phyloP scores from a whole-genome alignment of 2,113 vertebrate species.

The Aleadryas rufinucha region DNA sequence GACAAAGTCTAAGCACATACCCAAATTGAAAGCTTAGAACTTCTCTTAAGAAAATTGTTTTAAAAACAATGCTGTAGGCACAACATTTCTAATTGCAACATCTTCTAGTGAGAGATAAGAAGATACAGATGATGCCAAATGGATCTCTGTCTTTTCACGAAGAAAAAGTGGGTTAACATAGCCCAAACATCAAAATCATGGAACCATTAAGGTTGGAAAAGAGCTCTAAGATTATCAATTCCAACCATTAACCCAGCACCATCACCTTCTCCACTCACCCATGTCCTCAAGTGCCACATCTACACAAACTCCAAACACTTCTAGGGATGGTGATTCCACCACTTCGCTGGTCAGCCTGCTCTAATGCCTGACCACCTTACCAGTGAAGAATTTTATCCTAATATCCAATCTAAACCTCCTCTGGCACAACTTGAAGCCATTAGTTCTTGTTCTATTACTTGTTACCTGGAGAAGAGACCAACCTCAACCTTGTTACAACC shows the following conservation, averaged over 20 bases:
- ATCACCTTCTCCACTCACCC: neutral
- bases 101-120: neutral
- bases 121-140: neutral
- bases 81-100: neutral
- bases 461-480: neutral
- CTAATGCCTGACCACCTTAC: neutral
- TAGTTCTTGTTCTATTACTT: neutral
- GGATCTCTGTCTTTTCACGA: neutral
- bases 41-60: neutral
- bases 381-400: neutral
- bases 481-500: neutral
- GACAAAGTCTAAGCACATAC: neutral
- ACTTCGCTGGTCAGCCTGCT: neutral
- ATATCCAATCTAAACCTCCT: neutral
- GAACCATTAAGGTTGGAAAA: accelerated
- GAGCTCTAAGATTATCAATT: neutral
- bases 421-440: neutral
- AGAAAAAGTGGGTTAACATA: neutral
- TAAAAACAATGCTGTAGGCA: neutral
- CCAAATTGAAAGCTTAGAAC: neutral
- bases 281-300: too few relatives aligned
- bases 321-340: neutral
- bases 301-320: neutral
- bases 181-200: neutral
- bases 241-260: neutral